A percentile compares a stretch with the other conserved stretches of the same genome.
Conservation (phyloP, 2,888 invertebrate species). For the Pilophorus perplexus region DNA sequence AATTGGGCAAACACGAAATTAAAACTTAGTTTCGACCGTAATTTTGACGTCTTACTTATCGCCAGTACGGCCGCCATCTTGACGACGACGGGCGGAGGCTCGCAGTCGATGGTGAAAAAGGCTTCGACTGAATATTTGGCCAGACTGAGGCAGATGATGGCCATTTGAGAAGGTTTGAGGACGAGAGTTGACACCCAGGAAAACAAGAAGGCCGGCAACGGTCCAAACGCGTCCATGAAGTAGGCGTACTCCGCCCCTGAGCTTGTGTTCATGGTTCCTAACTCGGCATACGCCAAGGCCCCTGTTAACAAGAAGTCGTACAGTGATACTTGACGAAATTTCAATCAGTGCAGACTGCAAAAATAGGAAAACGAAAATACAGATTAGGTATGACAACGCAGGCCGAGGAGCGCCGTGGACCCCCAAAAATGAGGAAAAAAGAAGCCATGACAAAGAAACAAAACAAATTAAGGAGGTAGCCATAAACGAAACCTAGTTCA, state of each 20-base stretch:
- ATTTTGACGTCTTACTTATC: conserved; percentile 63
- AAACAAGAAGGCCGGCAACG: conserved; percentile 86
- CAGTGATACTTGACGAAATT: too few relatives aligned
- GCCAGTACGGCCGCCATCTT: conserved; percentile 85
- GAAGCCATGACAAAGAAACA: too few relatives aligned
- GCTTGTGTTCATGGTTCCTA: conserved; percentile 93
- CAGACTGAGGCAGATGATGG: conserved; percentile 89
- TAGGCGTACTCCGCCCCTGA: conserved; percentile 95
- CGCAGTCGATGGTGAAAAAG: conserved; percentile 75
- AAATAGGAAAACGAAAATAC: too few relatives aligned
- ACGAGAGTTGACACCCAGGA: conserved; percentile 92
- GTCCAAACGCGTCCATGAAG: conserved; percentile 92
- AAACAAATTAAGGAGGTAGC: too few relatives aligned
- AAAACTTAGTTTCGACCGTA: background rate
- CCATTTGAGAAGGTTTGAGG: conserved; percentile 90
- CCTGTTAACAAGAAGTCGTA: too few relatives aligned
- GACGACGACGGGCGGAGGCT: conserved; percentile 76
- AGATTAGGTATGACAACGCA: too few relatives aligned
- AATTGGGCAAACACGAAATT: background rate
- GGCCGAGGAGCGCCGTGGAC: too few relatives aligned
- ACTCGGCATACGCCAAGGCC: conserved; percentile 88
- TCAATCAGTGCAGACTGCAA: too few relatives aligned
- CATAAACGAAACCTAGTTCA: too few relatives aligned
- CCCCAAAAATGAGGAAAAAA: too few relatives aligned
- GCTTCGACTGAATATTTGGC: conserved; percentile 91